Evolutionary conservation across 1,140 invertebrate species (phyloP).

Genomic region (Trypoxylus dichotomus): DNA sequence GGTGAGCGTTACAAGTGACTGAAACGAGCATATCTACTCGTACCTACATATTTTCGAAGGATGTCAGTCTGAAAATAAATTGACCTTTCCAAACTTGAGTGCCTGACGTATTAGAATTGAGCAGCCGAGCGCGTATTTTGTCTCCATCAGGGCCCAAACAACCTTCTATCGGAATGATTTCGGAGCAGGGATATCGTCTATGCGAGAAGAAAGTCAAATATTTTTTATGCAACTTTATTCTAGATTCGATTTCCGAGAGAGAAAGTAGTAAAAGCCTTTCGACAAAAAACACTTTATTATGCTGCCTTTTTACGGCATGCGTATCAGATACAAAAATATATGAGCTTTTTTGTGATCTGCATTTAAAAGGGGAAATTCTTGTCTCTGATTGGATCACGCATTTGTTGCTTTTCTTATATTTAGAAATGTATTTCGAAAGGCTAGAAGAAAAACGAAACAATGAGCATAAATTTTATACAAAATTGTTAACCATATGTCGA

Average conservation of each 20-base stretch:
- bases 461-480: too few relatives aligned
- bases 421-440: too few relatives aligned
- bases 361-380: not conserved
- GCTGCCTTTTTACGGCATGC: not conserved
- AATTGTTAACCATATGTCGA: too few relatives aligned
- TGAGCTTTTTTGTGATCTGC: not conserved
- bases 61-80: constrained; percentile 27
- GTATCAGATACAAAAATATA: constrained; percentile 2
- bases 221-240: not conserved
- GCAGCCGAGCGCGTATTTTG: constrained; percentile 13
- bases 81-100: constrained; percentile 27
- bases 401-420: not conserved
- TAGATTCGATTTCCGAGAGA: not conserved
- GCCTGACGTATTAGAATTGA: constrained; percentile 19
- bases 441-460: too few relatives aligned
- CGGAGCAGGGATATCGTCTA: not conserved
- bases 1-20: not conserved
- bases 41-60: constrained; percentile 21
- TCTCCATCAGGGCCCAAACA: constrained; percentile 8
- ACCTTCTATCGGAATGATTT: not conserved
- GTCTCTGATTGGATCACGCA: not conserved
- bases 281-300: constrained; percentile 5
- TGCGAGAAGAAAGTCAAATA: not conserved
- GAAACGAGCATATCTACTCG: constrained; percentile 10
- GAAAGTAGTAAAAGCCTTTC: not conserved